Evolutionary conservation across 2,888 invertebrate species (phyloP), one percentile per base, ranked within the genome.

Genomic region (Tridacna gigas): DNA sequence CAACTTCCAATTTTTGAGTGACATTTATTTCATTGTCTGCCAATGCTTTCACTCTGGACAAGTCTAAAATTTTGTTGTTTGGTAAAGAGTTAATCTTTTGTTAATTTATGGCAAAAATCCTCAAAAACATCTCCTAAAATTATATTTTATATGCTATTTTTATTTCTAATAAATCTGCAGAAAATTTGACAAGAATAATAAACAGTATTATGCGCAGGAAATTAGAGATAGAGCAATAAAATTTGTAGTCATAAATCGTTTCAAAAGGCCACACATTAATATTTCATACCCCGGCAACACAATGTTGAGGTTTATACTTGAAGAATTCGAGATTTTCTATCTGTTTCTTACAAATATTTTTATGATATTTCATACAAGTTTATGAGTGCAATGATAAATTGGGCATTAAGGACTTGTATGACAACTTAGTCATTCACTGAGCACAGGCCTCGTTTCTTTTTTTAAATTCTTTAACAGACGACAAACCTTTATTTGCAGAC

Each of bases 61-160:
- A n/a, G n/a, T n/a, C n/a, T n/a, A n/a, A n/a, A n/a, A n/a, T n/a
- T n/a, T n/a, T n/a, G n/a, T n/a, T n/a, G n/a, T n/a, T n/a, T 7
- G 7, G 37, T 37, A 7, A 37, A 37, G 37, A 7, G 37, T 75
- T 75, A 75, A 75, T 75, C 75, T 79, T 73, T 81, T 79, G 82
- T 79, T 77, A 84, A 84, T 82, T 84, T 82, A 84, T 84, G 79
- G 77, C 37, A 67, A 73, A 79, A 74, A 77, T 79, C 76, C 75
- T 76, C 67, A 75, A 65, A 37, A 81, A 45, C 28, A 20, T 37
- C 51, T 65, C 79, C 65, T 81, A 81, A 84, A 84, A 71, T 37
- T 76, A 61, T 79, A 84, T 82, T 79, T 77, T 84, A 82, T 82
- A 82, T 82, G 74, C 74, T 77, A 82, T 79, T 79, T 82, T 82